Conservation (phyloP, 1,140 invertebrate species). For the Anagrus nilaparvatae region DNA sequence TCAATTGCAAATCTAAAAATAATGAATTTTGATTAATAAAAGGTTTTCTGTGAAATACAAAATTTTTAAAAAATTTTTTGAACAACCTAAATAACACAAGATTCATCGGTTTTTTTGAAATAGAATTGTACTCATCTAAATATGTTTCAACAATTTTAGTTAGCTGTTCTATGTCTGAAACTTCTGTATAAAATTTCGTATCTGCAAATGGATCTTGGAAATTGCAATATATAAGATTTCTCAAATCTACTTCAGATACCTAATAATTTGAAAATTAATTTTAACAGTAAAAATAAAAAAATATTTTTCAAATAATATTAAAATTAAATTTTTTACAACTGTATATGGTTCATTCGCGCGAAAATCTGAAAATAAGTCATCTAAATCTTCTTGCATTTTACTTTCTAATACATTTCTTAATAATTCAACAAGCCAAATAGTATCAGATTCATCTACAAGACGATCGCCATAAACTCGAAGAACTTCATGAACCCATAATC, state of each 20-base stretch:
- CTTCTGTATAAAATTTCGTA: constrained; percentile 76
- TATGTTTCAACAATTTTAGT: constrained; percentile 73
- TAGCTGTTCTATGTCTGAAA: constrained; percentile 70
- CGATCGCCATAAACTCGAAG: constrained; percentile 89
- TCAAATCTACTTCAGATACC: constrained; percentile 69
- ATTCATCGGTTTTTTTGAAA: constrained; percentile 96
- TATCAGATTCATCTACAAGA: constrained; percentile 72
- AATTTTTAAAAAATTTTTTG: neutral
- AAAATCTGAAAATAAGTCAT: constrained; percentile 39
- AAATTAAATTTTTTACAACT: too few relatives aligned
- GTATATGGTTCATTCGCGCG: constrained; percentile 20
- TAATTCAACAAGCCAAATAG: constrained; percentile 66
- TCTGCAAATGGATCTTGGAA: constrained; percentile 89
- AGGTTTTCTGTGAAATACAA: too few relatives aligned
- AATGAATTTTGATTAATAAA: neutral
- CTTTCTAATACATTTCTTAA: constrained; percentile 47
- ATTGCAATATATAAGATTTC: constrained; percentile 88
- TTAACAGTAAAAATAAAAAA: neutral
- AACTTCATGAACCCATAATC: constrained; percentile 91
- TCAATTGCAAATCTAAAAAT: constrained; percentile 78
- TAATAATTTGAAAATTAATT: constrained; percentile 21
- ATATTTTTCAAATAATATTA: too few relatives aligned
- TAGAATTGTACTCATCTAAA: constrained; percentile 87
- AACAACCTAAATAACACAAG: constrained; percentile 79
- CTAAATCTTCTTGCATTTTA: constrained; percentile 41